Conservation (phyloP, 2,113 vertebrate species). For the Tragelaphus buxtoni region DNA sequence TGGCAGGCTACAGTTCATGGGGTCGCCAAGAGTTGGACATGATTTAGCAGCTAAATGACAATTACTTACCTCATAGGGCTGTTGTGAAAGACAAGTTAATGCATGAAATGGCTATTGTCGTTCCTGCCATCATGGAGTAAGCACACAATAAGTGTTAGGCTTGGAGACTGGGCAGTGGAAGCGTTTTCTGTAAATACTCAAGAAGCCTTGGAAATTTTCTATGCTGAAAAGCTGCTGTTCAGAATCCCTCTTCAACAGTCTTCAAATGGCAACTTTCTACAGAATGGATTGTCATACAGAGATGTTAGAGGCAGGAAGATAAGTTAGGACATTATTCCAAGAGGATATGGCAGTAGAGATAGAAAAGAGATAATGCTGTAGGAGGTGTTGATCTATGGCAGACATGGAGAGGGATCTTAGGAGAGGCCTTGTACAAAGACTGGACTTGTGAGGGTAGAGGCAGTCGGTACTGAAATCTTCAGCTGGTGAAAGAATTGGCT, state of each 20-base stretch:
- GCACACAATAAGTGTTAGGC: not conserved
- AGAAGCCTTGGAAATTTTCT: not conserved
- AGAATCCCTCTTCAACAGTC: not conserved
- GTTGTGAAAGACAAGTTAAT: not conserved
- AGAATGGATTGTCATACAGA: not conserved
- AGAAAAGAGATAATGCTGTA: not conserved
- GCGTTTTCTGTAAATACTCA: not conserved
- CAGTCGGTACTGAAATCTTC: not conserved
- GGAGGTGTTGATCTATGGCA: not conserved
- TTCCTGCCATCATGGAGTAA: not conserved
- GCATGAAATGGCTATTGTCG: not conserved
- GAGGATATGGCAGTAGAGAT: not conserved
- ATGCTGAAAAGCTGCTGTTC: not conserved
- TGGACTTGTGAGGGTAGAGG: not conserved
- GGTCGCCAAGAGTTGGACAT: not conserved
- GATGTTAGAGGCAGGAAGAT: not conserved
- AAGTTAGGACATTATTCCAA: not conserved
- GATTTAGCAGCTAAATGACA: not conserved
- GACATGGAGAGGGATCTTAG: not conserved
- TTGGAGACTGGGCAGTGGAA: accelerated
- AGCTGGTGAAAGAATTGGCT: not conserved
- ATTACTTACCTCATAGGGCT: not conserved
- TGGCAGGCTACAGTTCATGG: not conserved
- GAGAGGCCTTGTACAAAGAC: not conserved
- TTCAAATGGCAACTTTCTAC: not conserved